Evolutionary conservation across 2,797 vertebrate genomes (phyloP), one percentile per base, ranked within the genome.

Genomic region (Leptodactylus fallax): DNA sequence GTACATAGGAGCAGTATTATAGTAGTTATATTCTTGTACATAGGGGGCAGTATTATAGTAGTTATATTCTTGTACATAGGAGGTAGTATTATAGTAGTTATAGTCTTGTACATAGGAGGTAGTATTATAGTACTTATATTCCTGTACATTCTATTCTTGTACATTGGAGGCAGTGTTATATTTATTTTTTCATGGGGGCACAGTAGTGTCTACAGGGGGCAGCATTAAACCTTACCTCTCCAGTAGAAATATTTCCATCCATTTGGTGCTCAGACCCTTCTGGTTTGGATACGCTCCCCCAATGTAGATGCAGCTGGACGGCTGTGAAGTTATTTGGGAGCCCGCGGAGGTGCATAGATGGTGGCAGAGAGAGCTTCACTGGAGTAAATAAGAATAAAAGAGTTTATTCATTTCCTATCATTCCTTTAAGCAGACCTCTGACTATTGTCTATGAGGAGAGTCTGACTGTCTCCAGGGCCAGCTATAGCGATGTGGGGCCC

Each of bases 281-380:
- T 0, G 87, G 47, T 19, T 69, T 85, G 0, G 93, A 93, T 0
- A 92, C 93, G 61, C 93, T 95, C 17, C 97, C 97, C 96, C 98
- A 98, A 91, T 99, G 97, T 76, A 98, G 95, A 89, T 98, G 98
- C 77, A 99, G 94, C 92, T 98, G 97, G 0, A 92, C 94, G 0
- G 97, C 97, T 0, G 94, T 93, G 27, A 95, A 98, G 71, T 93
- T 91, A 87, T 81, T 93, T 12, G 95, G 94, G 83, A 99, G 92
- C 36, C 97, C 97, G 2, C n/a, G 86, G 0, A 98, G 87, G 2
- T 92, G 92, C 94, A 98, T 95, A 90, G 95, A 95, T 0, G 94
- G 90, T 0, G 97, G 96, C 83, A 99, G 92, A 0, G 93, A 93
- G 84, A 98, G 93, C 76, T 95, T 92, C 67, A 93, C 97, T 99